phyloP scores from a whole-genome alignment of 2,113 vertebrate species.

The Bubalus kerabau region DNA sequence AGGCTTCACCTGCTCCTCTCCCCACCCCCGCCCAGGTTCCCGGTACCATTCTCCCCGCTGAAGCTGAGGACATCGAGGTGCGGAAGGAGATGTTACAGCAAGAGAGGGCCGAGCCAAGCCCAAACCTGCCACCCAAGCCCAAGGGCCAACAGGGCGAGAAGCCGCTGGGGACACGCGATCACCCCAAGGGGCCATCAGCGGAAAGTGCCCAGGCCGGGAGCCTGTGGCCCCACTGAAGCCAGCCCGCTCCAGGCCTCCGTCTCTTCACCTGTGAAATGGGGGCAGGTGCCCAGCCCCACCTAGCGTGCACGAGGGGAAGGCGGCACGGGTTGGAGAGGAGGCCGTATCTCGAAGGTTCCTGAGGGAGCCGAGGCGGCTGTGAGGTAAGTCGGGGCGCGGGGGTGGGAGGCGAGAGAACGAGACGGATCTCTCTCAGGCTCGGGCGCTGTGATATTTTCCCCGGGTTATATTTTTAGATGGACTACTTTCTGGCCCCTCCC shows the following conservation, averaged over 20 bases:
- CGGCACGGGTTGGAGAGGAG: not conserved
- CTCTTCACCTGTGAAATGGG: not conserved
- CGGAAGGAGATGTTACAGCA: not conserved
- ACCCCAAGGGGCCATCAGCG: no score
- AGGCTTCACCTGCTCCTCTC: not conserved
- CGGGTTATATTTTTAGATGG: conserved; percentile 70
- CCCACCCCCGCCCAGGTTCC: not conserved
- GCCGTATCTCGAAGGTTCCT: not conserved
- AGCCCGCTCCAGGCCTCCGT: not conserved
- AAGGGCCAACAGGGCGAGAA: not conserved
- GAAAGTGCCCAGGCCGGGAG: not conserved
- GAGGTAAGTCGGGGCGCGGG: conserved; percentile 51
- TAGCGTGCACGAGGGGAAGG: not conserved
- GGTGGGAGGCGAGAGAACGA: conserved; percentile 39
- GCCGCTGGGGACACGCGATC: not conserved
- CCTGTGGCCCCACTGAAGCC: not conserved
- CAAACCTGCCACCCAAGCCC: not conserved
- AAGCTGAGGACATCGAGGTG: not conserved
- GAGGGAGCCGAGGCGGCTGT: not conserved
- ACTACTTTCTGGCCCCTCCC: conserved; percentile 75
- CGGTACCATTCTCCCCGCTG: rapidly evolving
- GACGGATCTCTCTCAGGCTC: conserved; percentile 29
- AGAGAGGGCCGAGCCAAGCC: not conserved
- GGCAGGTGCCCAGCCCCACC: not conserved
- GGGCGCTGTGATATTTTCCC: conserved; percentile 18